A percentile compares a stretch with the other conserved stretches of the same genome.
Evolutionary conservation across 2,113 vertebrate species (phyloP).

Genomic region (Phasianus colchicus): DNA sequence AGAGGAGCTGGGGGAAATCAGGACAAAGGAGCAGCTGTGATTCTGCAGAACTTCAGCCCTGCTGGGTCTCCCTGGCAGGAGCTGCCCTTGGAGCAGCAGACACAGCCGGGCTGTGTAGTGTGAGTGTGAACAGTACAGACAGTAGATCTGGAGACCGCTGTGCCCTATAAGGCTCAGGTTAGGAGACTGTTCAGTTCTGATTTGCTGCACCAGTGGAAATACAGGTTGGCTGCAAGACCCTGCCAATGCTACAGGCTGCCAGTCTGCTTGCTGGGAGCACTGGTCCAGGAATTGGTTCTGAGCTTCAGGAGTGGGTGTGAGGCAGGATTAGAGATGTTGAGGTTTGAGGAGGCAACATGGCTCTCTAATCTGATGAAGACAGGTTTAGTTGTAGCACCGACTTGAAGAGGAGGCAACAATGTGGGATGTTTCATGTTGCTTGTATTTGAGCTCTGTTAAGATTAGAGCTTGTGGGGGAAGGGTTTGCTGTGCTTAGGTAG

Average conservation of each 20-base stretch:
- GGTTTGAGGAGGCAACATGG: background rate
- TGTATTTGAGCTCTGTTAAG: background rate
- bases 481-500: background rate
- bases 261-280: background rate
- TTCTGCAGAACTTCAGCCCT: background rate
- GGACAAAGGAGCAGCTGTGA: slow-evolving; percentile 48
- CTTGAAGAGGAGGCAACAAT: background rate
- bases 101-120: fast-evolving
- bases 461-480: slow-evolving; percentile 6
- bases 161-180: background rate
- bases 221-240: background rate
- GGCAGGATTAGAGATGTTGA: background rate
- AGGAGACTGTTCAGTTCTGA: slow-evolving; percentile 4
- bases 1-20: slow-evolving; percentile 25
- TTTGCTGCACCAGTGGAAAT: slow-evolving; percentile 33
- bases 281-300: background rate
- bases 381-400: background rate
- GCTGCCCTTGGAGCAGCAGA: background rate
- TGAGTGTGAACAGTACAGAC: background rate
- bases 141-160: background rate
- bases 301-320: background rate
- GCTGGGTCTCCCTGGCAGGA: background rate
- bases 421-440: slow-evolving; percentile 7
- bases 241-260: background rate
- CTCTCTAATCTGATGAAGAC: slow-evolving; percentile 22